Evolutionary conservation across 2,797 vertebrate genomes (phyloP).

Genomic region (Novumbra hubbsi): DNA sequence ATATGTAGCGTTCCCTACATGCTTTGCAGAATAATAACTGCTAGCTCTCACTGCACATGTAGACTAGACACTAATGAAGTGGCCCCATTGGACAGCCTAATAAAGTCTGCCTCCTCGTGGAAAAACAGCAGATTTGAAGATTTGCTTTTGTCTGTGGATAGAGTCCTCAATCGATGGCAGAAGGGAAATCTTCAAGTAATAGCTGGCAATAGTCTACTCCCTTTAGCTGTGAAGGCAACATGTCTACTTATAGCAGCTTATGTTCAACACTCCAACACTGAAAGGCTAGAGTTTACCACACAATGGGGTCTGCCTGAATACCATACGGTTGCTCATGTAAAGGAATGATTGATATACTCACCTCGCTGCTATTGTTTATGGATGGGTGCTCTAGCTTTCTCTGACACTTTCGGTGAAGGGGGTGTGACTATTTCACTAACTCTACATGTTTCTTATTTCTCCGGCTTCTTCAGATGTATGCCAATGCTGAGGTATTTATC

Average conservation of each 20-base stretch:
- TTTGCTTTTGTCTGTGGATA: background rate
- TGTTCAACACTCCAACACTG: slow-evolving; percentile 15
- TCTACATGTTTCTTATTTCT: slow-evolving; percentile 73
- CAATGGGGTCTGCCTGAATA: background rate
- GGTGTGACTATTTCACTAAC: slow-evolving; percentile 76
- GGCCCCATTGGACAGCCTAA: background rate
- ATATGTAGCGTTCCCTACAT: slow-evolving; percentile 25
- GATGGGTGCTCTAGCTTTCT: slow-evolving; percentile 56
- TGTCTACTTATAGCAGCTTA: slow-evolving; percentile 40
- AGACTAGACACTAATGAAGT: slow-evolving; percentile 17
- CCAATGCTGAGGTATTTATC: slow-evolving; percentile 87
- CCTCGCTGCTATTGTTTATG: slow-evolving; percentile 53
- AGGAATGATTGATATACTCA: slow-evolving; percentile 64
- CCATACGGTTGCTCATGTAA: slow-evolving; percentile 37
- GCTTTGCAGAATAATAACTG: background rate
- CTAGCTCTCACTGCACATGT: background rate
- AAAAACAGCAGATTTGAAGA: slow-evolving; percentile 7
- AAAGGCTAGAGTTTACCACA: slow-evolving; percentile 24
- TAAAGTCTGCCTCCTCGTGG: background rate
- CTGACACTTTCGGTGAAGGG: slow-evolving; percentile 74
- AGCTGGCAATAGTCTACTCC: slow-evolving; percentile 28
- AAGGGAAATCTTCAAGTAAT: slow-evolving; percentile 7
- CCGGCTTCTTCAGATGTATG: slow-evolving; percentile 84
- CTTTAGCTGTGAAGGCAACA: slow-evolving; percentile 55
- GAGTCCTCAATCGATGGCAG: background rate